Conservation (phyloP, 2,797 vertebrate species). For the Rhabdomys pumilio region DNA sequence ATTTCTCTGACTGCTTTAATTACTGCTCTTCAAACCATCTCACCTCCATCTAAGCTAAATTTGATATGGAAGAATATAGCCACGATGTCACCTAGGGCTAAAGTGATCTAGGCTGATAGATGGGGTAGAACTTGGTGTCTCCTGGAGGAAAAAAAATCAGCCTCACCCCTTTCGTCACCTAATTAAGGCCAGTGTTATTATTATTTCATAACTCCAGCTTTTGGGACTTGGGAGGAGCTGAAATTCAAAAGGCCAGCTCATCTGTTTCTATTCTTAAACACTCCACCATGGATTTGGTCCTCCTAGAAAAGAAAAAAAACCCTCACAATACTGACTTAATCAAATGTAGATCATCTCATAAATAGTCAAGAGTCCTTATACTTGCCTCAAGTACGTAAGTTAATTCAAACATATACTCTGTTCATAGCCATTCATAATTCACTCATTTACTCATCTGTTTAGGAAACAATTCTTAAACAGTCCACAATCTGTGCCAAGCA, state of each 20-base stretch:
- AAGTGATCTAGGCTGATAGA: conserved; percentile 46
- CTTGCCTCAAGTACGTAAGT: neutral
- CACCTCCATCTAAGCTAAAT: conserved; percentile 54
- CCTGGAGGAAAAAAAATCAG: conserved; percentile 62
- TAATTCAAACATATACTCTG: conserved; percentile 18
- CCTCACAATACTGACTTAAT: neutral
- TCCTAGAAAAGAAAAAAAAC: neutral
- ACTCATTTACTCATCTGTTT: conserved; percentile 10
- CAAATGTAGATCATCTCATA: neutral
- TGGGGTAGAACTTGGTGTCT: conserved; percentile 60
- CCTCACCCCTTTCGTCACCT: neutral
- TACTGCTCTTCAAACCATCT: conserved; percentile 65
- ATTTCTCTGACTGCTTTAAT: conserved; percentile 64
- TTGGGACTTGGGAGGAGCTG: neutral
- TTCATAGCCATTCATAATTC: conserved; percentile 39
- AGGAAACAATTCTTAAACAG: conserved; percentile 50
- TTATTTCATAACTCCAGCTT: conserved; percentile 56
- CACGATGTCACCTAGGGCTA: conserved; percentile 64
- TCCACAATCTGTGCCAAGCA: conserved; percentile 31
- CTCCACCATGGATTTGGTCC: neutral
- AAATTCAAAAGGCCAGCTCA: conserved; percentile 56
- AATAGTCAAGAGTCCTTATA: conserved; percentile 20
- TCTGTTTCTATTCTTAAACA: conserved; percentile 73
- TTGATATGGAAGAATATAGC: conserved; percentile 64
- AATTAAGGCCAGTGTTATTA: conserved; percentile 64